phyloP scores from a whole-genome alignment of 2,113 vertebrate species.

The Apeltes quadracus region DNA sequence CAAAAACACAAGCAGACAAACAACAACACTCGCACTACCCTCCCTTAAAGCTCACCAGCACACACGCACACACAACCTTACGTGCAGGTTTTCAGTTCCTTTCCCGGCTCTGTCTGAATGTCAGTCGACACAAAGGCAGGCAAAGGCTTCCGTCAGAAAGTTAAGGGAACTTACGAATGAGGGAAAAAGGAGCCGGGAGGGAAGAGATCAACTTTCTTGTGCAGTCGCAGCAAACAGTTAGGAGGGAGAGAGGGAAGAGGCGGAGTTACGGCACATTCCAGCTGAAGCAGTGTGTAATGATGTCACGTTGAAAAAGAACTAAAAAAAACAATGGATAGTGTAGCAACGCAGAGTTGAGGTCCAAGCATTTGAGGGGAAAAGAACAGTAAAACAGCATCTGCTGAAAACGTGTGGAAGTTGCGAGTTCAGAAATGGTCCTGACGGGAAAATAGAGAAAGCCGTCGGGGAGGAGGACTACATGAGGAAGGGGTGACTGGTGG shows the following conservation, averaged over 20 bases:
- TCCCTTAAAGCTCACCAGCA: slow-evolving; percentile 16
- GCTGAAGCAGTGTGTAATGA: slow-evolving; percentile 66
- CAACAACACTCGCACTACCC: slow-evolving; percentile 36
- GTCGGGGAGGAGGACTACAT: slow-evolving; percentile 15
- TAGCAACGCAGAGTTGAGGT: slow-evolving; percentile 4
- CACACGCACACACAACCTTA: slow-evolving; percentile 46
- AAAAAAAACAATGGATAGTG: slow-evolving; percentile 35
- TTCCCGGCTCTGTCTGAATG: slow-evolving; percentile 19
- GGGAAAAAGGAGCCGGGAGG: slow-evolving; percentile 18
- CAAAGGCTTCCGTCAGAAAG: neutral
- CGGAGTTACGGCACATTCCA: slow-evolving; percentile 73
- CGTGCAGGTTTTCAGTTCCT: slow-evolving; percentile 52
- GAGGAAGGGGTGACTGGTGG: neutral
- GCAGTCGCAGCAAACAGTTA: slow-evolving; percentile 65
- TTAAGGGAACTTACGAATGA: slow-evolving; percentile 30
- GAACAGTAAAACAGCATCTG: slow-evolving; percentile 2
- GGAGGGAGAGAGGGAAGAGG: slow-evolving; percentile 48
- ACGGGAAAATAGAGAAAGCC: slow-evolving; percentile 9
- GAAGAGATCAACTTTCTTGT: slow-evolving; percentile 60
- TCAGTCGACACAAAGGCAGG: slow-evolving; percentile 10
- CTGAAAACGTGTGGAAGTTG: neutral
- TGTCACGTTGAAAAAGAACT: slow-evolving; percentile 65
- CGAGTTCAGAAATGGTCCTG: neutral
- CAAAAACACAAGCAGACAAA: slow-evolving; percentile 26
- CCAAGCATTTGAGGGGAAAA: neutral